Conservation (phyloP, 2,888 invertebrate species). For the Scaptomyza tumidula region DNA sequence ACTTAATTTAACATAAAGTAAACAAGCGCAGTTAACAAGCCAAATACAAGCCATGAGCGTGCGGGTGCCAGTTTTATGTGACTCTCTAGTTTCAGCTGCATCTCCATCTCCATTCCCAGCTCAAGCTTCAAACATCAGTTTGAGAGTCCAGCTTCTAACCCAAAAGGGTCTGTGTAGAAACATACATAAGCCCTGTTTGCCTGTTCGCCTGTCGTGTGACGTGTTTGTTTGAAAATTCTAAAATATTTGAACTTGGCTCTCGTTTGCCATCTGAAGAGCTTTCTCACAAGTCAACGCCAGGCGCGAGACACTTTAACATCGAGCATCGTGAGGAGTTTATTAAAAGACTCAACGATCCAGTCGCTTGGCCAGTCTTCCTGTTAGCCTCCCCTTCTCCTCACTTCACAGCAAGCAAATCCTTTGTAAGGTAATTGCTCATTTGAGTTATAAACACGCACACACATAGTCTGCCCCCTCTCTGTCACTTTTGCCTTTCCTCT, state of each 20-base stretch:
- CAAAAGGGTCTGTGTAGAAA: conserved; percentile 48
- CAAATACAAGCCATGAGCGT: conserved; percentile 79
- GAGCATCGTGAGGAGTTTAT: conserved; percentile 73
- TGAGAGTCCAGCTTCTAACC: conserved; percentile 15
- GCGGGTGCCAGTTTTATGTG: conserved; percentile 64
- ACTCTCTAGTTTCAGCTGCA: conserved; percentile 14
- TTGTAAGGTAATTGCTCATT: conserved; percentile 77
- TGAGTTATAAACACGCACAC: conserved; percentile 77
- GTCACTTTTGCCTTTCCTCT: not conserved
- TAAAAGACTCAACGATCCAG: conserved; percentile 57
- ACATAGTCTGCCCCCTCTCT: conserved; percentile 15
- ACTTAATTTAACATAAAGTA: conserved; percentile 83
- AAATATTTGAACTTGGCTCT: conserved; percentile 63
- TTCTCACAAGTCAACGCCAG: conserved; percentile 76
- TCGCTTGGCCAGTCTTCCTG: not conserved
- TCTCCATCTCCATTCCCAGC: conserved; percentile 25
- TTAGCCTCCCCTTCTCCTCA: conserved; percentile 10
- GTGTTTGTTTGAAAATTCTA: conserved; percentile 70
- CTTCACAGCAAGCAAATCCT: conserved; percentile 51
- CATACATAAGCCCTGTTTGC: conserved; percentile 46
- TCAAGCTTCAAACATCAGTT: conserved; percentile 11
- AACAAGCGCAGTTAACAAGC: conserved; percentile 82
- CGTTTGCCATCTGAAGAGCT: conserved; percentile 34
- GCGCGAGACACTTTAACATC: conserved; percentile 67
- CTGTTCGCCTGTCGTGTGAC: conserved; percentile 67